These are phyloP conservation scores for Bergia sp. DNA, from an alignment of 92 coral and sea anemone species.

Conservation along the genomic window DNA sequence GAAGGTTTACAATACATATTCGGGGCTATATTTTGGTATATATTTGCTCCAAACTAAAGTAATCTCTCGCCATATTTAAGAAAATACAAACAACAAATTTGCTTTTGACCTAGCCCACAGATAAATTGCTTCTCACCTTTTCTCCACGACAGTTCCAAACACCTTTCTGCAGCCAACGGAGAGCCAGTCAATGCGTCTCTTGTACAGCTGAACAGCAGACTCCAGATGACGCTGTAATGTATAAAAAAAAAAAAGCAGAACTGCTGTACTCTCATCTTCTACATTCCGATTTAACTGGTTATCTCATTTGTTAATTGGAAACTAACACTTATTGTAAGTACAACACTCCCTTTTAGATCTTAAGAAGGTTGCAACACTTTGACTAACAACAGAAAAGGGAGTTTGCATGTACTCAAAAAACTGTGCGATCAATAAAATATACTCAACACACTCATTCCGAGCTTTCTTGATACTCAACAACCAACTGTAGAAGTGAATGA, in stretches of 20 bases:
- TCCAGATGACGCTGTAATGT: conserved; percentile 86
- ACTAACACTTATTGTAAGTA: too few species aligned
- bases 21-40: neutral
- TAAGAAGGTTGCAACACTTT: too few species aligned
- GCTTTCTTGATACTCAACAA: too few species aligned
- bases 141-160: conserved; percentile 93
- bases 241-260: neutral
- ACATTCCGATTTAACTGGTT: neutral
- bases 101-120: neutral
- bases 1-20: neutral
- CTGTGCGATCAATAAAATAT: too few species aligned
- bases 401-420: too few species aligned
- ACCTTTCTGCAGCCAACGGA: conserved; percentile 88
- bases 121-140: conserved; percentile 64
- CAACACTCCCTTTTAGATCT: too few species aligned
- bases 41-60: neutral
- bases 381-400: too few species aligned
- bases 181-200: conserved; percentile 91
- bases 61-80: neutral
- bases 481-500: too few species aligned
- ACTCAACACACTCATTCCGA: too few species aligned
- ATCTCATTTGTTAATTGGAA: too few species aligned
- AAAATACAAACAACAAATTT: neutral
- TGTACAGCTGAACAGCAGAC: conserved; percentile 90
- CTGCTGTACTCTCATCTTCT: too few species aligned